phyloP scores from a whole-genome alignment of 2,113 vertebrate species.

The Podilymbus podiceps region DNA sequence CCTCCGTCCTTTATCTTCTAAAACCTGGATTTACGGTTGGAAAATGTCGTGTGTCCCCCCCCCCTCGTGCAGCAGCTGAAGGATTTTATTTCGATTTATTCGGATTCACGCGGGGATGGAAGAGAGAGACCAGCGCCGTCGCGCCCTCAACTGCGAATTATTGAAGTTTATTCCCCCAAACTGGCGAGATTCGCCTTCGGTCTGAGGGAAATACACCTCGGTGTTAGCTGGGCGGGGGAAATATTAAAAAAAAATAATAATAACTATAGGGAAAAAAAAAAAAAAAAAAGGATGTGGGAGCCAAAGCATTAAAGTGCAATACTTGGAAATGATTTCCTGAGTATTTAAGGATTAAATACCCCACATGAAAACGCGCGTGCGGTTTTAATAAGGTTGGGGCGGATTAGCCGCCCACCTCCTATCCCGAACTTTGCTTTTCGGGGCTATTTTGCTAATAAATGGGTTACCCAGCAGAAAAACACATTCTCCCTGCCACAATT shows the following conservation, averaged over 20 bases:
- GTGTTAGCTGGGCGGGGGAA: neutral
- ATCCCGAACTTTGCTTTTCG: neutral
- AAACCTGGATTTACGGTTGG: neutral
- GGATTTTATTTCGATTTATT: neutral
- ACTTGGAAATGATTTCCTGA: neutral
- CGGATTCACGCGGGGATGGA: neutral
- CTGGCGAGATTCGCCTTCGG: conserved; percentile 60
- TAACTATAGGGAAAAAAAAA: neutral
- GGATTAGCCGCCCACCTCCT: neutral
- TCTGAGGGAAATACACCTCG: conserved; percentile 7
- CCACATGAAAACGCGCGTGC: neutral
- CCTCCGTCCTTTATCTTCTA: neutral
- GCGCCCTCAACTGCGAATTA: neutral
- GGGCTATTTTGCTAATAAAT: neutral
- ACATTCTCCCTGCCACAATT: neutral
- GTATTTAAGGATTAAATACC: neutral
- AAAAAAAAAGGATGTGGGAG: neutral
- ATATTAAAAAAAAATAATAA: too few species aligned
- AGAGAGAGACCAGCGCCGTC: neutral
- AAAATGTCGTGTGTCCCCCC: too few species aligned
- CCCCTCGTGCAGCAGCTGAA: neutral
- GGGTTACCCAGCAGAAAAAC: neutral
- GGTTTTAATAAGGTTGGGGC: neutral
- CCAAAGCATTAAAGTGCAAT: neutral
- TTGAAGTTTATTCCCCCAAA: conserved; percentile 68